Evolutionary conservation across 1,140 invertebrate species (phyloP).

Genomic region (Dufourea novaeangliae): DNA sequence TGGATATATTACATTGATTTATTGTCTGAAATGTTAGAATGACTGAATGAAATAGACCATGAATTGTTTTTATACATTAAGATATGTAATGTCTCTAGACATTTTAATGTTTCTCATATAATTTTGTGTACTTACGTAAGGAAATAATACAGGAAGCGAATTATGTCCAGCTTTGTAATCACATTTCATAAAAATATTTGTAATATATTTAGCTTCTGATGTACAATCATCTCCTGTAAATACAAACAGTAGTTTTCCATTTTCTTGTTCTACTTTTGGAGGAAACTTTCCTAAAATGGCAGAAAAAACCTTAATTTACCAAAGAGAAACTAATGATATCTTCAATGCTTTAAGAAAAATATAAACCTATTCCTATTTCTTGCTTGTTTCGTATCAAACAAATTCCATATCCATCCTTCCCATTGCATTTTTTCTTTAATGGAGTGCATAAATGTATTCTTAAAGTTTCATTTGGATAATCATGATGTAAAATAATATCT

Average conservation of each 20-base stretch:
- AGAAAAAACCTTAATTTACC: constrained; percentile 37
- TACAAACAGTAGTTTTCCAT: constrained; percentile 64
- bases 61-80: constrained; percentile 9
- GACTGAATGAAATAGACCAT: neutral
- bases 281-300: constrained; percentile 65
- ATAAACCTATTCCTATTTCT: constrained; percentile 73
- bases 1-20: constrained; percentile 61
- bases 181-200: constrained; percentile 72
- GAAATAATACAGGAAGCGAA: constrained; percentile 62
- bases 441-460: constrained; percentile 70
- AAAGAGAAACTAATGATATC: constrained; percentile 1
- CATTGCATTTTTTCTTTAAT: constrained; percentile 69
- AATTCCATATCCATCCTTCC: constrained; percentile 61
- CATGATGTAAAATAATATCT: constrained; percentile 54
- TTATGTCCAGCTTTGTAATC: constrained; percentile 61
- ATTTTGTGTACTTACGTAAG: constrained; percentile 54
- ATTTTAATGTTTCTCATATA: too few species aligned
- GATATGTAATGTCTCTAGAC: too few species aligned
- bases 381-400: constrained; percentile 64
- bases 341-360: constrained; percentile 1
- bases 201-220: constrained; percentile 59
- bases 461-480: constrained; percentile 49
- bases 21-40: constrained; percentile 60
- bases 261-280: constrained; percentile 51
- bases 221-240: constrained; percentile 72